Evolutionary conservation across 2,113 vertebrate genomes (phyloP).

Genomic region (Datnioides undecimradiatus): DNA sequence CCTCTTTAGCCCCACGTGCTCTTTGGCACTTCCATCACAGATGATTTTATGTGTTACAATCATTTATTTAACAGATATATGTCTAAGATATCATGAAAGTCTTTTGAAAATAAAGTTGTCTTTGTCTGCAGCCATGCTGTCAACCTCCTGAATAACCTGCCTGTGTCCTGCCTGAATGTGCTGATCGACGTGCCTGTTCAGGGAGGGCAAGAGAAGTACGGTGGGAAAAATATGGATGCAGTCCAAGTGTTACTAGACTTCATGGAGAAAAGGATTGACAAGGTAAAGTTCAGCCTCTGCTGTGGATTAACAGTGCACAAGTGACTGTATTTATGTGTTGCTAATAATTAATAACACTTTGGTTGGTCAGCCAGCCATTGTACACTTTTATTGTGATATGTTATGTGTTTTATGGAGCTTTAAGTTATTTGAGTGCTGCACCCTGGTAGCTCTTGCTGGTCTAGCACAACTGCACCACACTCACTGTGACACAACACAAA

Average conservation of each 20-base stretch:
- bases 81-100: conserved; percentile 4
- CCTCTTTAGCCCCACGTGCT: not conserved
- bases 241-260: conserved; percentile 92
- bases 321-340: not conserved
- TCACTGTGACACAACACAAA: no score
- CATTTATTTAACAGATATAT: no score
- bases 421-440: no score
- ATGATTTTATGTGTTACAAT: no score
- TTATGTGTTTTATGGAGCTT: no score
- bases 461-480: no score
- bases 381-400: no score
- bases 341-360: not conserved
- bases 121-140: conserved; percentile 90
- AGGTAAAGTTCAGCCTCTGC: conserved; percentile 84
- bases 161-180: conserved; percentile 93
- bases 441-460: no score
- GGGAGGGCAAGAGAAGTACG: conserved; percentile 86
- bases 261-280: conserved; percentile 98
- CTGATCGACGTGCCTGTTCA: conserved; percentile 90
- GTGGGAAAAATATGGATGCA: conserved; percentile 92
- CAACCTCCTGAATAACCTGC: conserved; percentile 97
- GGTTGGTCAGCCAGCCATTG: no score
- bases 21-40: no score
- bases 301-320: not conserved
- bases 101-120: no score